Conservation (phyloP, 2,888 invertebrate genomes). For the Clepsis dumicolana region DNA sequence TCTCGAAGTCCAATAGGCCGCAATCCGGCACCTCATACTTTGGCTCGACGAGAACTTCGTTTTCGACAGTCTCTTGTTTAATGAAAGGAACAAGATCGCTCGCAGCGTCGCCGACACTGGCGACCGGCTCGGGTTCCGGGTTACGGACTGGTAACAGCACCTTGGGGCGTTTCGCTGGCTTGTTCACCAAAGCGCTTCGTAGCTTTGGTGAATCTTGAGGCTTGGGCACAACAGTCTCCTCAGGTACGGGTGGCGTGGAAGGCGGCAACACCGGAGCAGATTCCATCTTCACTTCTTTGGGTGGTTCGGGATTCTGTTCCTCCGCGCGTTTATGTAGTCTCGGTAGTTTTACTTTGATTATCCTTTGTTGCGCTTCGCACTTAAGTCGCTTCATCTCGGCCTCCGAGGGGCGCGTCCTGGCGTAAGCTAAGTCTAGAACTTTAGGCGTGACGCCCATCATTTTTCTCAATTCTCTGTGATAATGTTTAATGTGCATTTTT, state of each 20-base stretch:
- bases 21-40: conserved; percentile 48
- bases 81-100: not conserved
- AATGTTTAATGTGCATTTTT: conserved; percentile 98
- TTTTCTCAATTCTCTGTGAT: conserved; percentile 93
- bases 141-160: conserved; percentile 73
- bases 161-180: conserved; percentile 72
- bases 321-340: conserved; percentile 62
- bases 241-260: conserved; percentile 48
- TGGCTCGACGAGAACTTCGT: conserved; percentile 47
- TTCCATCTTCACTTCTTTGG: conserved; percentile 50
- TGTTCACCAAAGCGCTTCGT: conserved; percentile 65
- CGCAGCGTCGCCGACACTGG: conserved; percentile 15
- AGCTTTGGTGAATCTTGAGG: conserved; percentile 75
- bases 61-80: conserved; percentile 31
- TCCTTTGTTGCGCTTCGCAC: conserved; percentile 56
- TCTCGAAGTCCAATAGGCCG: conserved; percentile 69
- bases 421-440: conserved; percentile 94
- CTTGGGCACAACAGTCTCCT: conserved; percentile 51
- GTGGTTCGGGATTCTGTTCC: conserved; percentile 57
- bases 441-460: conserved; percentile 93
- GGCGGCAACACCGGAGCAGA: conserved; percentile 49
- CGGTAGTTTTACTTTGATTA: conserved; percentile 72
- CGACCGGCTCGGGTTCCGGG: conserved; percentile 53
- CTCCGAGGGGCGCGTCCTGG: conserved; percentile 85
- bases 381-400: conserved; percentile 50